Evolutionary conservation across 2,888 invertebrate species (phyloP).

Genomic region (Chalcis sispes): DNA sequence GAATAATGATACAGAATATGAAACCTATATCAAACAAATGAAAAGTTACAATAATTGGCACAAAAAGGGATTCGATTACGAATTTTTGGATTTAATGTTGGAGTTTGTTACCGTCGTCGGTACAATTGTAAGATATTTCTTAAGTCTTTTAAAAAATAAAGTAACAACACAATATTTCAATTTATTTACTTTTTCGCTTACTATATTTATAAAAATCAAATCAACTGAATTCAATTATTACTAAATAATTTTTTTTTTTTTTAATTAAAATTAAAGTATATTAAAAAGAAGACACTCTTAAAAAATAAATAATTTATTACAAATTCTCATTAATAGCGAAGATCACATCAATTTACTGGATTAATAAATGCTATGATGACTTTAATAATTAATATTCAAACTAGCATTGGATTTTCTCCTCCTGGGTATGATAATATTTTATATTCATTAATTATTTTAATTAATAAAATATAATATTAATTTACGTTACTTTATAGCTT

Average conservation of each 20-base stretch:
- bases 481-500: slow-evolving; percentile 62
- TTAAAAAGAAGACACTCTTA: too few species aligned
- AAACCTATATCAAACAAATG: slow-evolving; percentile 67
- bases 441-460: too few species aligned
- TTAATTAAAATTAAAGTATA: too few species aligned
- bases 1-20: slow-evolving; percentile 63
- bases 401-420: slow-evolving; percentile 65
- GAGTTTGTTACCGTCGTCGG: slow-evolving; percentile 69
- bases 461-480: slow-evolving; percentile 15
- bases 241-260: too few species aligned
- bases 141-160: slow-evolving; percentile 5
- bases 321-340: slow-evolving; percentile 65
- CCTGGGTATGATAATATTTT: slow-evolving; percentile 65
- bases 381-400: slow-evolving; percentile 67
- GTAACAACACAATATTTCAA: too few species aligned
- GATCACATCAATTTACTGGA: slow-evolving; percentile 73
- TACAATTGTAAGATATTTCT: slow-evolving; percentile 64
- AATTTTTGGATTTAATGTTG: slow-evolving; percentile 69
- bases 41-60: slow-evolving; percentile 67
- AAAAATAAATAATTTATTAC: not conserved
- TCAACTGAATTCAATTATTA: too few species aligned
- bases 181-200: too few species aligned
- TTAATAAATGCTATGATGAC: slow-evolving; percentile 68
- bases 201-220: too few species aligned
- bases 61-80: slow-evolving; percentile 65